Base-by-base conservation (phyloP, 2,113 vertebrate genomes). In the Poecile atricapillus region DNA sequence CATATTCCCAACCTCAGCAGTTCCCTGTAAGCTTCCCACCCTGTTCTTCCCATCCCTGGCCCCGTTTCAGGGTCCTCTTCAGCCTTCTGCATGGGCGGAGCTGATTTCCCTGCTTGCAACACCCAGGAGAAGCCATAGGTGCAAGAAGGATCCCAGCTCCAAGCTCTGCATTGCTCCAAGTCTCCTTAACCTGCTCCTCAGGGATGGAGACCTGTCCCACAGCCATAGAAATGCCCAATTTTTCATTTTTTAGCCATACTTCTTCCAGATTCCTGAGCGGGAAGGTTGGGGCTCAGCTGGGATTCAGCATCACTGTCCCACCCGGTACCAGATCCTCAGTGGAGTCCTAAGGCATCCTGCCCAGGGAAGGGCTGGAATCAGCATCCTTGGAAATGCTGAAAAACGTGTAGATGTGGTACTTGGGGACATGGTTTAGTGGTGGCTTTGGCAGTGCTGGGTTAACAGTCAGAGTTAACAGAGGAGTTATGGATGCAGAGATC, bases 261-360 rank as follows among this genome's bases (percentile, higher is more conserved):
- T 31, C 17, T 82, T 87, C 19, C 55, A 56, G 20, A 14, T n/a
- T 80, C 39, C 55, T n/a, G 25, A 19, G 4, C 73, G 44, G 62
- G 52, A 87, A 79, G 23, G 23, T 24, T 73, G 19, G 20, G 49
- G 23, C 52, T 15, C 23, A 82, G 56, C 46, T 16, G 2, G 16
- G 3, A 5, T 47, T 59, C 69, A 49, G 49, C 43, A 23, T 13
- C 1, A 0, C 33, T 24, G n/a, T 60, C 52, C 37, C 37, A 35
- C 37, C 0, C 2, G 21, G 25, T 39, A 31, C 6, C 1, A 0
- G 65, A 63, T 46, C 60, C 47, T 63, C 50, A 9, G 1, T 3
- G 0, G 15, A n/a, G 30, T 15, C 53, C 27, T 27, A 7, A 83
- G n/a, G 46, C n/a, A 50, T 22, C 31, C 46, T 68, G 62, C 14